Evolutionary conservation across 53 echinoderm and acorn worm species (phyloP), one percentile per base, ranked within the genome.

Genomic region (Antedon mediterranea): DNA sequence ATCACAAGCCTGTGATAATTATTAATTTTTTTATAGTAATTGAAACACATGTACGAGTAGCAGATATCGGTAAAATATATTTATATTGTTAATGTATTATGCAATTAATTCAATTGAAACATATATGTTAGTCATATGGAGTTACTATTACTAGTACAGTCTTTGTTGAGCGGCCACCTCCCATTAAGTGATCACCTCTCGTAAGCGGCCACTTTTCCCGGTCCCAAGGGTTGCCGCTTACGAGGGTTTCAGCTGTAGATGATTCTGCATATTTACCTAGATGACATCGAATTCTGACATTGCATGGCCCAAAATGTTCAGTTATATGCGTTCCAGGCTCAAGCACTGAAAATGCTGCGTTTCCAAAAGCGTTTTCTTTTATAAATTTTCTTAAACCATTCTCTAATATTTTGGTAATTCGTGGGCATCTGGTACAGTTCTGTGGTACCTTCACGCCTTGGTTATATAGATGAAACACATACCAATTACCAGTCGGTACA

Each of bases 271-370:
- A 72, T 80, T 74, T 86, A 98, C 98, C 92, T 74, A 98, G 73
- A 78, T 98, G 98, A 71, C 92, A 92, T 30, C 98, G 81, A 5
- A 93, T 43, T 76, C 98, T 79, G 26, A 89, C 30, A 76, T 98
- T 98, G 43, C 87, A 85, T 0, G 98, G 92, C n/a, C 98, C 98
- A 43, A 76, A 98, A 77, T 98, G 98, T 43, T 82, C 85, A 11
- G 86, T 86, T 30, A 98, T 93, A 76, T 90, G 92, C 7, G 98
- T 89, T 3, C 88, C 90, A 26, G 92, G 88, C 85, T 88, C 84
- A 33, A 98, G 70, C 11, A 98, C 87, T 33, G 98, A 93, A 78
- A 98, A 98, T 42, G 85, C 82, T 26, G 92, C 98, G 77, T 93
- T 90, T 0, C 98, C 98, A 83, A 98, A 98, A 5, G 80, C 84